phyloP scores from a whole-genome alignment of 2,888 invertebrate species.

The Ophion obscuratus region DNA sequence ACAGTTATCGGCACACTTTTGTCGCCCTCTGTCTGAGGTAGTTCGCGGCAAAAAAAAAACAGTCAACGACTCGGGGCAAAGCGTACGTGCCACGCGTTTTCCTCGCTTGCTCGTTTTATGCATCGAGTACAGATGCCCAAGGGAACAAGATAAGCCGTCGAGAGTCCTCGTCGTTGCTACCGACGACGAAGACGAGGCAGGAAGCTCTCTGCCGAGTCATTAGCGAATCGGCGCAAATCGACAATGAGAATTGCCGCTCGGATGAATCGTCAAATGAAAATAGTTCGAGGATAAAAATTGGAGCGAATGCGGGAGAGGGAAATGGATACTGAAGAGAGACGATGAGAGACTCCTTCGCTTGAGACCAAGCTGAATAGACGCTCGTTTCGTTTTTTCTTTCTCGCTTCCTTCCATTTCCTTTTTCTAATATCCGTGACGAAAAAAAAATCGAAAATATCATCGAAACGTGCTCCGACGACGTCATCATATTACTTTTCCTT shows the following conservation, averaged over 20 bases:
- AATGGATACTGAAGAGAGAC: constrained; percentile 19
- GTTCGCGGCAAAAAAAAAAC: neutral
- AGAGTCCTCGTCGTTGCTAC: constrained; percentile 16
- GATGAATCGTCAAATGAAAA: constrained; percentile 47
- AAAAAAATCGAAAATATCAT: constrained; percentile 28
- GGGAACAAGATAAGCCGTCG: constrained; percentile 2
- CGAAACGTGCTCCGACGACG: constrained; percentile 38
- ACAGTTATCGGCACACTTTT: constrained; percentile 24
- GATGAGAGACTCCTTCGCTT: constrained; percentile 33
- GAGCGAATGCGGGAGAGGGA: neutral
- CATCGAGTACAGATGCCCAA: neutral
- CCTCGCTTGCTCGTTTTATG: constrained; percentile 5
- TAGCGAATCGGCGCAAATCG: constrained; percentile 57
- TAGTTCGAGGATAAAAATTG: constrained; percentile 42
- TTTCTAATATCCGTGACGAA: constrained; percentile 36
- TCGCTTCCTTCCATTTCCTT: constrained; percentile 17
- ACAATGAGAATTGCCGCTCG: constrained; percentile 41
- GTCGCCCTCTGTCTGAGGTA: neutral
- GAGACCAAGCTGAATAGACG: constrained; percentile 44
- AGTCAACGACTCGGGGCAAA: neutral
- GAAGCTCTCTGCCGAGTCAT: constrained; percentile 27
- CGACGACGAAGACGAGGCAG: neutral
- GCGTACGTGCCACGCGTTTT: neutral
- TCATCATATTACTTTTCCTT: constrained; percentile 36
- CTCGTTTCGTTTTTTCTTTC: constrained; percentile 7